Evolutionary conservation across 2,797 vertebrate species (phyloP).

Genomic region (Siniperca scherzeri): DNA sequence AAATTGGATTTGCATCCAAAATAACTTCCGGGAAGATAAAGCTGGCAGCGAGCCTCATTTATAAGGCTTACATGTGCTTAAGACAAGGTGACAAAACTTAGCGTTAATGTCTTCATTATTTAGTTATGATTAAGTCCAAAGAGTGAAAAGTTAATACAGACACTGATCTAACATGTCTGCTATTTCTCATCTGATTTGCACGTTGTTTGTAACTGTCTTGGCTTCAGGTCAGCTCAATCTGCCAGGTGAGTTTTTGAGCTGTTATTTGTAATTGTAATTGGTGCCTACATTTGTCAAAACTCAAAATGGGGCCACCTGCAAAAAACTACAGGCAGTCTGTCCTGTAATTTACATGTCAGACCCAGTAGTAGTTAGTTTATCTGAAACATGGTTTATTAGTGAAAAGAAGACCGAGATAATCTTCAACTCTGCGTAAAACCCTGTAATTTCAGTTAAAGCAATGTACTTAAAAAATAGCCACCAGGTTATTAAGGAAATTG

Average conservation of each 20-base stretch:
- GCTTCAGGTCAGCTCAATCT: neutral
- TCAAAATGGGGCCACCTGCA: neutral
- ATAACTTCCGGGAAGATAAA: conserved; percentile 23
- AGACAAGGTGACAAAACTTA: conserved; percentile 30
- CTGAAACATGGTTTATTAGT: neutral
- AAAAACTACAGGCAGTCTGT: neutral
- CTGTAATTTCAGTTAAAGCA: neutral
- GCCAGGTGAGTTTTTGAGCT: conserved; percentile 9
- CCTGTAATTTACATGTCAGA: neutral
- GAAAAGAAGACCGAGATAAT: neutral
- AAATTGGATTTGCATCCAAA: conserved; percentile 47
- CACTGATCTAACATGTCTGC: conserved; percentile 3
- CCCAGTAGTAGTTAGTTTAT: neutral
- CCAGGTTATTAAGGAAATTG: neutral
- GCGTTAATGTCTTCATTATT: conserved; percentile 19
- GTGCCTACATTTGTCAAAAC: conserved; percentile 3
- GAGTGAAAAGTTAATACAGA: conserved; percentile 19
- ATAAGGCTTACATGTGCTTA: conserved; percentile 35
- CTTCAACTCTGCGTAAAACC: neutral
- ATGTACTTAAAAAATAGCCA: neutral
- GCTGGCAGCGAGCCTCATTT: conserved; percentile 19
- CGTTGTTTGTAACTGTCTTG: neutral
- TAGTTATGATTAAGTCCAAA: conserved; percentile 7
- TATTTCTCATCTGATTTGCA: neutral
- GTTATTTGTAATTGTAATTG: neutral